Evolutionary conservation across 2,113 vertebrate genomes (phyloP).

Genomic region (Bothrops jararaca): DNA sequence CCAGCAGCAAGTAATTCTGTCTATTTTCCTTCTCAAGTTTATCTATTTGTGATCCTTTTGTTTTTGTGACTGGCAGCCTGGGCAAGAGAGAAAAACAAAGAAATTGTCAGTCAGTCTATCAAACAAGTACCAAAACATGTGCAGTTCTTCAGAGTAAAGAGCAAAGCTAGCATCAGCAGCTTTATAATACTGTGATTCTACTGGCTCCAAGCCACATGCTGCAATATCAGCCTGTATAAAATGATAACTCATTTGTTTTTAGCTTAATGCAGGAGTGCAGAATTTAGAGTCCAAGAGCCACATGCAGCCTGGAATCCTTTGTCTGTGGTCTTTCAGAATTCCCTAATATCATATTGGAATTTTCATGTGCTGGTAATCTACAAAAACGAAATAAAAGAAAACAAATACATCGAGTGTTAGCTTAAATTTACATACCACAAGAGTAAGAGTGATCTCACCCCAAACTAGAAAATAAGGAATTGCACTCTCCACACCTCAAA

Average conservation of each 20-base stretch:
- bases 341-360: not conserved
- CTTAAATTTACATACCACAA: not conserved
- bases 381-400: not conserved
- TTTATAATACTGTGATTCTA: not conserved
- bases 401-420: not conserved
- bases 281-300: not conserved
- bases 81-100: not conserved
- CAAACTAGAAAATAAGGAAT: not conserved
- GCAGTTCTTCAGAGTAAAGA: not conserved
- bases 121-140: not conserved
- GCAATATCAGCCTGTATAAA: not conserved
- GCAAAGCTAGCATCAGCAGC: not conserved
- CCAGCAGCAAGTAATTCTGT: not conserved
- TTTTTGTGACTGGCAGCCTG: not conserved
- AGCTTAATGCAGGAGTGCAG: not conserved
- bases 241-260: not conserved
- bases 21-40: not conserved
- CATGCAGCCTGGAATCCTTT: not conserved
- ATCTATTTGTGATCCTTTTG: not conserved
- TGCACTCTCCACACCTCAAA: not conserved
- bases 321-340: not conserved
- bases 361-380: not conserved
- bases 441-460: not conserved
- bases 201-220: not conserved
- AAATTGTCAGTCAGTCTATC: not conserved